These are phyloP conservation scores for Tympanoctomys barrerae DNA, from an alignment of 2,797 vertebrate species.

Conservation along the genomic window DNA sequence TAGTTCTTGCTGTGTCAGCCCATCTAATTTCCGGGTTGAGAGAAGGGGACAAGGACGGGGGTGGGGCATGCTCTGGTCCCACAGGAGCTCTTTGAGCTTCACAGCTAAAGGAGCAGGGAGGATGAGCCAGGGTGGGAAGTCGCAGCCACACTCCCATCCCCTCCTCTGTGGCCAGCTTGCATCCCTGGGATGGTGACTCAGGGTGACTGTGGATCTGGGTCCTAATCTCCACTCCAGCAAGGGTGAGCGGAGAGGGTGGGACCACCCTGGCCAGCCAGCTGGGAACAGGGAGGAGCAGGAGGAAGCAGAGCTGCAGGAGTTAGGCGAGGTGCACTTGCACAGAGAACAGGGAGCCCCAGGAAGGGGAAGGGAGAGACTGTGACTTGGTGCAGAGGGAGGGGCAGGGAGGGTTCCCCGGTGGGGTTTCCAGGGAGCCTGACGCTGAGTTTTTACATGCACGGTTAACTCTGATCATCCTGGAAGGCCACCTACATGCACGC, in stretches of 20 bases:
- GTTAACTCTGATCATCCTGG: not conserved
- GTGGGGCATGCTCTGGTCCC: slow-evolving; percentile 42
- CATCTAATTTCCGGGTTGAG: slow-evolving; percentile 36
- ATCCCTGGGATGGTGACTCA: slow-evolving; percentile 43
- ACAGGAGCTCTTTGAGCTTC: not conserved
- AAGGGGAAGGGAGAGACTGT: not conserved
- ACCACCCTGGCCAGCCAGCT: not conserved
- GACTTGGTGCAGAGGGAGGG: not conserved
- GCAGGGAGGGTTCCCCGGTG: not conserved
- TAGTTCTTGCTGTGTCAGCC: slow-evolving; percentile 50
- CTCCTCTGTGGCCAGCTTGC: not conserved
- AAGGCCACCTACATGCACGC: not conserved
- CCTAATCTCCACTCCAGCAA: slow-evolving; percentile 61
- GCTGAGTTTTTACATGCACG: not conserved
- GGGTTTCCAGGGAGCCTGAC: not conserved
- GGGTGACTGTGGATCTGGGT: not conserved
- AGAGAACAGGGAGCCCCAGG: not conserved
- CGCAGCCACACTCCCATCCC: not conserved
- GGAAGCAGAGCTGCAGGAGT: not conserved
- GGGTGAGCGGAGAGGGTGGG: not conserved
- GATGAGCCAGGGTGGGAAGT: not conserved
- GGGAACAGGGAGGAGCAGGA: not conserved
- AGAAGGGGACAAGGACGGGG: slow-evolving; percentile 59
- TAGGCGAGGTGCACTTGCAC: not conserved
- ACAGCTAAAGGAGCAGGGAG: not conserved